A percentile compares a stretch with the other conserved stretches of the same genome.
These are phyloP conservation scores for Pycnomerus fuliginosus DNA, from an alignment of 2,888 invertebrate genomes.

Conservation along the genomic window DNA sequence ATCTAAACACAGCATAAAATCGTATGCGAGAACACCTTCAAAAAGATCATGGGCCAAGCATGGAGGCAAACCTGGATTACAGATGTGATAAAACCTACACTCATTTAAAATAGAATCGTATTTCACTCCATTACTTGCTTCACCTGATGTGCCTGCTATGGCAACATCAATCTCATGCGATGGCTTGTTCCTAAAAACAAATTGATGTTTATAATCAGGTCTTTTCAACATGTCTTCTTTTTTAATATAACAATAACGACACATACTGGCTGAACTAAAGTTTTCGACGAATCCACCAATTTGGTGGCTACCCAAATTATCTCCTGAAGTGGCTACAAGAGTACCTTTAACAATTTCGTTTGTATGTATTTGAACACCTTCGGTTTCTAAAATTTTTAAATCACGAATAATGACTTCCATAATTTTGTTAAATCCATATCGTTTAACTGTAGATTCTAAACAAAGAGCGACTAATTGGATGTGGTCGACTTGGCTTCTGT, in stretches of 20 bases:
- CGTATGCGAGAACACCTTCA: too few species aligned
- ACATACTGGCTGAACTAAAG: conserved; percentile 30
- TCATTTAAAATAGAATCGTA: conserved; percentile 28
- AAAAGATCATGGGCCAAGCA: conserved; percentile 32
- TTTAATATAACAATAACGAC: conserved; percentile 31
- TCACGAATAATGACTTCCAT: conserved; percentile 24
- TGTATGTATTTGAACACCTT: conserved; percentile 33
- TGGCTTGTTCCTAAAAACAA: conserved; percentile 8
- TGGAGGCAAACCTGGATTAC: conserved; percentile 28
- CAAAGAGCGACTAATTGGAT: conserved; percentile 31
- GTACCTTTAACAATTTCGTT: conserved; percentile 40
- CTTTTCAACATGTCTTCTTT: not conserved
- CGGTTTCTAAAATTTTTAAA: conserved; percentile 23
- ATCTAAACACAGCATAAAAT: too few species aligned
- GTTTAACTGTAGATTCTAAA: conserved; percentile 24
- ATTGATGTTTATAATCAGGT: too few species aligned
- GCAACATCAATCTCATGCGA: conserved; percentile 8
- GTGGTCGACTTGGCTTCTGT: conserved; percentile 27
- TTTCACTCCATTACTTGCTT: conserved; percentile 22
- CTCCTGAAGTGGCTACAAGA: conserved; percentile 35
- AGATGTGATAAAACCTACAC: conserved; percentile 28
- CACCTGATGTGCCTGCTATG: not conserved
- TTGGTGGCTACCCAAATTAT: too few species aligned
- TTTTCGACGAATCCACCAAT: too few species aligned
- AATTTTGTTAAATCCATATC: conserved; percentile 28